phyloP scores from a whole-genome alignment of 1,140 invertebrate species.

The Saccostrea glomerata region DNA sequence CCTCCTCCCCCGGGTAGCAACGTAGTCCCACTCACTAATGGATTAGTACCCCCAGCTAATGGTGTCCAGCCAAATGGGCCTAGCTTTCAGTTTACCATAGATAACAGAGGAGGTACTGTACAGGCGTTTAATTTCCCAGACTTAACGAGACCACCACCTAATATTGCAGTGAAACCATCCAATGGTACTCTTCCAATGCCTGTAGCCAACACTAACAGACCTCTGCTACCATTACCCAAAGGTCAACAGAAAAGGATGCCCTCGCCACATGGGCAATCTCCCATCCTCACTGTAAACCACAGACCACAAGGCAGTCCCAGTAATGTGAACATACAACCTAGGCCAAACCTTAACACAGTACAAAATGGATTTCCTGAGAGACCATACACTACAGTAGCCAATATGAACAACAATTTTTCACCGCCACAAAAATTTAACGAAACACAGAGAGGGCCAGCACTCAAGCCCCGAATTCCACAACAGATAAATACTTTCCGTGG shows the following conservation, averaged over 20 bases:
- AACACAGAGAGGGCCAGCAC: neutral
- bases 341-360: neutral
- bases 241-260: neutral
- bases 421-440: slow-evolving; percentile 13
- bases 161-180: slow-evolving; percentile 35
- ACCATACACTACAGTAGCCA: neutral
- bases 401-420: slow-evolving; percentile 12
- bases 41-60: slow-evolving; percentile 36
- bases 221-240: slow-evolving; percentile 22
- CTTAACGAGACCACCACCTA: slow-evolving; percentile 50
- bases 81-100: slow-evolving; percentile 17
- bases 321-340: slow-evolving; percentile 10
- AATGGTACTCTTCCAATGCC: slow-evolving; percentile 10
- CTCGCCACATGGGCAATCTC: neutral
- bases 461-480: slow-evolving; percentile 22
- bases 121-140: slow-evolving; percentile 55
- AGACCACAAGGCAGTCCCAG: slow-evolving; percentile 24
- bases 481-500: slow-evolving; percentile 28
- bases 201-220: neutral
- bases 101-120: slow-evolving; percentile 7
- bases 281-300: neutral
- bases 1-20: slow-evolving; percentile 33
- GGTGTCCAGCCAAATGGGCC: neutral
- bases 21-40: slow-evolving; percentile 17
- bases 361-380: slow-evolving; percentile 16